phyloP scores from a whole-genome alignment of 2,888 invertebrate genomes.

The Acrobasis suavella region DNA sequence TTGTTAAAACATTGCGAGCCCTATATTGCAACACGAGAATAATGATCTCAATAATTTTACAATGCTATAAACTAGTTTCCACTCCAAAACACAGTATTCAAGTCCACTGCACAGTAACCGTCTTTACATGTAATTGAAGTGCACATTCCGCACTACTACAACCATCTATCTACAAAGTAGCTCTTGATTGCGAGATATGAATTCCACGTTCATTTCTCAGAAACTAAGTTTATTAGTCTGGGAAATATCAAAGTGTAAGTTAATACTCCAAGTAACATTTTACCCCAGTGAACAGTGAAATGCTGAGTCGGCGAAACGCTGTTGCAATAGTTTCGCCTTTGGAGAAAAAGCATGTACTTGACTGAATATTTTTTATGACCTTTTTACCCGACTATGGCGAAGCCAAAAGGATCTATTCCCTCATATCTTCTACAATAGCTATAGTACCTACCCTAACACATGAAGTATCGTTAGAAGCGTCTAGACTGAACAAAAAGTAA shows the following conservation, averaged over 20 bases:
- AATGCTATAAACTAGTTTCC: neutral
- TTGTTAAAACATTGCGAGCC: too few species aligned
- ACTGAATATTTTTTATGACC: too few species aligned
- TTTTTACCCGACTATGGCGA: too few species aligned
- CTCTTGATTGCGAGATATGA: neutral
- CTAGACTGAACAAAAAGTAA: too few species aligned
- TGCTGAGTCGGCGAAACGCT: neutral
- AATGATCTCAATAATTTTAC: too few species aligned
- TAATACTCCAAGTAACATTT: neutral
- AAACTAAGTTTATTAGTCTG: conserved; percentile 3
- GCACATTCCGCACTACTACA: neutral
- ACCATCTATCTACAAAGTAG: neutral
- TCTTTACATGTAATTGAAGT: neutral
- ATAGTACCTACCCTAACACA: too few species aligned
- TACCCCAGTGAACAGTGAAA: neutral
- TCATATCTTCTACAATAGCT: too few species aligned
- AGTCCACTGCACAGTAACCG: neutral
- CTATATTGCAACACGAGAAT: too few species aligned
- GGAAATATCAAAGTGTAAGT: neutral
- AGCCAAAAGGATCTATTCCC: too few species aligned
- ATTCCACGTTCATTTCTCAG: neutral
- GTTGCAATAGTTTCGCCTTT: neutral
- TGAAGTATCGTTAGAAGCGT: too few species aligned
- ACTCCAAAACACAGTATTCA: neutral
- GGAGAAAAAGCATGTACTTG: neutral